These are phyloP conservation scores for Agelastica alni DNA, from an alignment of 2,888 invertebrate genomes.

Conservation along the genomic window DNA sequence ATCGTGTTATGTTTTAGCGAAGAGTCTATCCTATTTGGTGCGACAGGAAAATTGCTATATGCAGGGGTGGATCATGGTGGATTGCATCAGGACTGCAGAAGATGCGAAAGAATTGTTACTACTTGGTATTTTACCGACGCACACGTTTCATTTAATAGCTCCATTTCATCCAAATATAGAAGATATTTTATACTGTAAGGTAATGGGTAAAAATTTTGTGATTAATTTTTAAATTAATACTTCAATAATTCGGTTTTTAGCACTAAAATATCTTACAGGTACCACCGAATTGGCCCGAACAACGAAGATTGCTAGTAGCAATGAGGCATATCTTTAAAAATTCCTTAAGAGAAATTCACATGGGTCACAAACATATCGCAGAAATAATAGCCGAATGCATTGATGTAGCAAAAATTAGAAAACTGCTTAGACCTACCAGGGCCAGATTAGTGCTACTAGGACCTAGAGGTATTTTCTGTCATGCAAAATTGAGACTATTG, in stretches of 20 bases:
- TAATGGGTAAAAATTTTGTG: too few relatives aligned
- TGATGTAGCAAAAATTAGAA: constrained; percentile 49
- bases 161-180: constrained; percentile 48
- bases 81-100: constrained; percentile 56
- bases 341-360: constrained; percentile 34
- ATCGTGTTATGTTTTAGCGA: too few relatives aligned
- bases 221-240: too few relatives aligned
- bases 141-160: constrained; percentile 58
- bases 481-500: too few relatives aligned
- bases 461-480: constrained; percentile 61
- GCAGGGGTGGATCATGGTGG: constrained; percentile 48
- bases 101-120: constrained; percentile 58
- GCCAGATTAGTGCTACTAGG: constrained; percentile 66
- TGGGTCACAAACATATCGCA: constrained; percentile 38
- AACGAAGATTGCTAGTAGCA: constrained; percentile 49
- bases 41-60: constrained; percentile 35
- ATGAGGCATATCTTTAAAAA: constrained; percentile 53
- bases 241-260: too few relatives aligned
- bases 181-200: constrained; percentile 51
- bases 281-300: constrained; percentile 48
- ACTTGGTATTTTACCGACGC: constrained; percentile 59
- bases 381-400: constrained; percentile 54
- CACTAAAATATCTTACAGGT: constrained; percentile 7
- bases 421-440: constrained; percentile 58
- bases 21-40: constrained; percentile 48